Base-by-base conservation (phyloP, 2,888 invertebrate genomes). In the Emesis russula region DNA sequence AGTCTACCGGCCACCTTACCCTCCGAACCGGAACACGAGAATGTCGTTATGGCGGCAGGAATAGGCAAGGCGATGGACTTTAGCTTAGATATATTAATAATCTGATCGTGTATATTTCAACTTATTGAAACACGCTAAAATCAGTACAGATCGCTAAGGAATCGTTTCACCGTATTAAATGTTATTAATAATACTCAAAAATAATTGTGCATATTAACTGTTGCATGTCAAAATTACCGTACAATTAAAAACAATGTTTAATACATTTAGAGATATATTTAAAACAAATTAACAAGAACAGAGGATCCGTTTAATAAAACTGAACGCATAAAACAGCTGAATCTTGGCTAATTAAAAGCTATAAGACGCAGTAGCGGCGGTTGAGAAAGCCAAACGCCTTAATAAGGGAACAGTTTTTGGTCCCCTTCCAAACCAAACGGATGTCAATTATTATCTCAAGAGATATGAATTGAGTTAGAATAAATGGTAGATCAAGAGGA, bases 401-500 rank as follows among this genome's bases (percentile, higher is more conserved):
- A 82, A 77, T 81, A 81, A 81, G 73, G 81, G 81, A 81, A 81
- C 81, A 81, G 81, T 58, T 81, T 38, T 81, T 81, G 81, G 81
- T 71, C 73, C 73, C 81, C 81, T 73, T 81, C 77, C 88, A 94
- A 93, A 89, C 91, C 81, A 66, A 93, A 91, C 85, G 85, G 92
- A 94, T 87, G 91, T 89, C 92, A 95, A 95, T 95, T 92, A 95
- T 95, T 95, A 89, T 90, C 87, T 87, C 87, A 86, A 78, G 87
- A 90, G 91, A 86, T 87, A 92, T 94, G 94, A 95, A 95, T 95
- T 96, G 93, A 93, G 94, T 93, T 93, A 81, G 92, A 95, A 91
- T 92, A 92, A 91, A 79, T 88, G 31, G 41, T 18, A 48, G 48
- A 73, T n/a, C 44, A 68, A 44, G 44, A 68, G 83, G 68, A 81